Evolutionary conservation across 1,140 invertebrate genomes (phyloP).

Genomic region (Ceratina japonica): DNA sequence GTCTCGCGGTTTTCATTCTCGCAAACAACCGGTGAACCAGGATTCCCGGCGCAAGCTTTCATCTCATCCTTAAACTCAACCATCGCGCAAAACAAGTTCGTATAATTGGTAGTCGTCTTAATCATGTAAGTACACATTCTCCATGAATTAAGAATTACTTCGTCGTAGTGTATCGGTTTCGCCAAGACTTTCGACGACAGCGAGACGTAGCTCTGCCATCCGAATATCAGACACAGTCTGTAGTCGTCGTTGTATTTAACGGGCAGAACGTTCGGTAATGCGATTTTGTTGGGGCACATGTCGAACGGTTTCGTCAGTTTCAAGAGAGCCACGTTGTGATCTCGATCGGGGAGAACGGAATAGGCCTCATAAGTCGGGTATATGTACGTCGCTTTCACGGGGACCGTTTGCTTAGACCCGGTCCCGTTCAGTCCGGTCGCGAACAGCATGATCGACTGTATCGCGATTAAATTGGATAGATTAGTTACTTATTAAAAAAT

Average conservation of each 20-base stretch:
- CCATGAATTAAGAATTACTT: conserved; percentile 57
- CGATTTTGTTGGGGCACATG: conserved; percentile 36
- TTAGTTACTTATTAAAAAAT: not conserved
- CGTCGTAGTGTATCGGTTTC: conserved; percentile 56
- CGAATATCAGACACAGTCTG: conserved; percentile 61
- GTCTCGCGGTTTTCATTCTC: conserved; percentile 49
- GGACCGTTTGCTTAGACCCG: conserved; percentile 41
- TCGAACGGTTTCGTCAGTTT: conserved; percentile 59
- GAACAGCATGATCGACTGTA: conserved; percentile 58
- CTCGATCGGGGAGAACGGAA: conserved; percentile 49
- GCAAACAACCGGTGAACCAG: conserved; percentile 62
- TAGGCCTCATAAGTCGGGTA: conserved; percentile 55
- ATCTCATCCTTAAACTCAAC: conserved; percentile 53
- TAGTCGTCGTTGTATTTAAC: conserved; percentile 50
- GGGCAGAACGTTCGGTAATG: conserved; percentile 39
- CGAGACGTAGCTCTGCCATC: conserved; percentile 57
- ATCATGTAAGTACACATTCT: conserved; percentile 55
- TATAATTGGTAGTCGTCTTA: conserved; percentile 50
- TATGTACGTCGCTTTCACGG: conserved; percentile 63
- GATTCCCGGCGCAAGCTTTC: conserved; percentile 63
- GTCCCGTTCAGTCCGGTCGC: conserved; percentile 56
- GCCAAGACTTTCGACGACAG: conserved; percentile 49
- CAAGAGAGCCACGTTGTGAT: conserved; percentile 58
- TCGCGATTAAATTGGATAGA: conserved; percentile 20
- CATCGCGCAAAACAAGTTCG: conserved; percentile 60